Conservation (phyloP, 2,888 invertebrate genomes). For the Nowickia ferox region DNA sequence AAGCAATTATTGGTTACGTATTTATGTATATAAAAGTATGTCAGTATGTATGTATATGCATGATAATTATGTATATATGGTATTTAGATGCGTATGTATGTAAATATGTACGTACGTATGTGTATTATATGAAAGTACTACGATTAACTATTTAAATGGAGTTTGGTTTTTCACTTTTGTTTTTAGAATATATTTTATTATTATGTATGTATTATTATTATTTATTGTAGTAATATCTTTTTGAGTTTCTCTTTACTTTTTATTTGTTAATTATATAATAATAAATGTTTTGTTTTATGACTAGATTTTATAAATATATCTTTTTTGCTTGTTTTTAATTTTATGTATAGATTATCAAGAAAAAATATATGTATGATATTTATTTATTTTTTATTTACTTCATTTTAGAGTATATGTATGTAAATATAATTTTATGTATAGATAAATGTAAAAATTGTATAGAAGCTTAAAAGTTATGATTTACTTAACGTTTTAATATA, state of each 20-base stretch:
- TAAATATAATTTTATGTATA: slow-evolving; percentile 40
- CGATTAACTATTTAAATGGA: slow-evolving; percentile 66
- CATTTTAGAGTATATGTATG: slow-evolving; percentile 46
- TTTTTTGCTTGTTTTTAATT: slow-evolving; percentile 53
- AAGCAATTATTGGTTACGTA: slow-evolving; percentile 46
- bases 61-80: slow-evolving; percentile 48
- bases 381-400: slow-evolving; percentile 14
- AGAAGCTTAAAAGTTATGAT: slow-evolving; percentile 66
- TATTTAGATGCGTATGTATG: slow-evolving; percentile 9
- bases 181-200: slow-evolving; percentile 59
- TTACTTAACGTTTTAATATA: slow-evolving; percentile 48
- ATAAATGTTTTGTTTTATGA: slow-evolving; percentile 68
- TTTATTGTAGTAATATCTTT: slow-evolving; percentile 50
- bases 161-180: slow-evolving; percentile 35
- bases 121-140: slow-evolving; percentile 62
- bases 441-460: slow-evolving; percentile 60
- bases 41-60: slow-evolving; percentile 41
- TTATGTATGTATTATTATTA: not conserved
- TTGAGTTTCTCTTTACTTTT: slow-evolving; percentile 5
- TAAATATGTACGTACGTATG: slow-evolving; percentile 47
- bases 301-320: slow-evolving; percentile 72
- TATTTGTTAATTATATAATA: slow-evolving; percentile 55
- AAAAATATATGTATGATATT: slow-evolving; percentile 66
- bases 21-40: slow-evolving; percentile 30
- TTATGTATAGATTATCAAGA: slow-evolving; percentile 63